These are phyloP conservation scores for Lontra canadensis DNA, from an alignment of 2,113 vertebrate species.

Conservation along the genomic window DNA sequence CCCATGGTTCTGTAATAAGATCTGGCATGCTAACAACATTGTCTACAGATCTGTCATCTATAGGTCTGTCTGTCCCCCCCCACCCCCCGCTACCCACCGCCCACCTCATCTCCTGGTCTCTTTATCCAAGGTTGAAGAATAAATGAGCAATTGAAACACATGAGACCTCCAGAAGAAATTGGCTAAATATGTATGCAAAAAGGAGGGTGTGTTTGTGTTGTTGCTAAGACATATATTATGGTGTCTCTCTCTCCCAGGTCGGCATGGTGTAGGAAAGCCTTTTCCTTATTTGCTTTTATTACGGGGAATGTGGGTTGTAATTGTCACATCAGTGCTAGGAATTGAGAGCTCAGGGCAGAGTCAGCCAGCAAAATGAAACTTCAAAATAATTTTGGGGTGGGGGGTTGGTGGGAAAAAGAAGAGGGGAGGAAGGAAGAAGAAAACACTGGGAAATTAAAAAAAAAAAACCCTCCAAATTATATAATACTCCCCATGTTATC, in stretches of 20 bases:
- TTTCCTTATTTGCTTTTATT: slow-evolving; percentile 42
- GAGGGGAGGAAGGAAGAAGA: neutral
- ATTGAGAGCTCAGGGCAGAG: slow-evolving; percentile 28
- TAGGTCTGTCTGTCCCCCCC: slow-evolving; percentile 78
- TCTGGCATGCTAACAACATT: slow-evolving; percentile 90
- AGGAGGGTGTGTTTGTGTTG: neutral
- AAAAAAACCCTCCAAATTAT: neutral
- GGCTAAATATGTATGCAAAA: slow-evolving; percentile 60
- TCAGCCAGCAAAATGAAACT: neutral
- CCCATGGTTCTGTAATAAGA: slow-evolving; percentile 93
- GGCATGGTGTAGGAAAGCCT: neutral
- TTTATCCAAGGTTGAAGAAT: slow-evolving; percentile 71
- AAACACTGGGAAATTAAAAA: neutral
- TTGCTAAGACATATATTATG: neutral
- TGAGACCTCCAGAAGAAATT: neutral
- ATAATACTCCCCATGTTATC: slow-evolving; percentile 12
- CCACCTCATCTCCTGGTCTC: slow-evolving; percentile 43
- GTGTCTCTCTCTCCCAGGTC: neutral
- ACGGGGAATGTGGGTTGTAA: neutral
- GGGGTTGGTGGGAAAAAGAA: neutral
- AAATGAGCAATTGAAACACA: slow-evolving; percentile 26
- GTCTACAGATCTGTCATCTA: slow-evolving; percentile 87
- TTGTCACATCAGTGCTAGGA: neutral
- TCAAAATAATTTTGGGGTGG: slow-evolving; percentile 51
- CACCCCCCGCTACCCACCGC: neutral